These are phyloP conservation scores for Drosophila willistoni DNA, from an alignment of 1,140 invertebrate species.

Conservation along the genomic window DNA sequence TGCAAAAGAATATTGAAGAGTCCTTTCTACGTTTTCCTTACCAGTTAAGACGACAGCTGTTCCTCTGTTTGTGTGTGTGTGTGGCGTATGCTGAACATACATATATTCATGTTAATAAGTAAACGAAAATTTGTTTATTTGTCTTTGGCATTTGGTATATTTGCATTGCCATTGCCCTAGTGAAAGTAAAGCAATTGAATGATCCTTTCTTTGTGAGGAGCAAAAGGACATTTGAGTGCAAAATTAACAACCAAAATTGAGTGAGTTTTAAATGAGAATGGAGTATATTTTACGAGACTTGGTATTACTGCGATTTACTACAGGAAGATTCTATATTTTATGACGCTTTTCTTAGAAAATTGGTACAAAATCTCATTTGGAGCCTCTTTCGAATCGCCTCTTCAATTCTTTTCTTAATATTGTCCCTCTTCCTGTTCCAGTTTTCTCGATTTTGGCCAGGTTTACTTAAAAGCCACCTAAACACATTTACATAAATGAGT, in stretches of 20 bases:
- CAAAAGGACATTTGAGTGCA: background rate
- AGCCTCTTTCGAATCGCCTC: no score
- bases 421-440: no score
- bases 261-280: background rate
- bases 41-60: conserved; percentile 50
- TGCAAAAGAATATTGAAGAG: conserved; percentile 51
- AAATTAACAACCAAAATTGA: background rate
- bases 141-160: conserved; percentile 22
- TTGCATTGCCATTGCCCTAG: conserved; percentile 40
- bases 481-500: no score
- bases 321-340: no score
- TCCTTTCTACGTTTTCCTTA: conserved; percentile 10
- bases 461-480: no score
- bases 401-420: no score
- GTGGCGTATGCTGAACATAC: conserved; percentile 49
- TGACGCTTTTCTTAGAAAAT: no score
- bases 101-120: conserved; percentile 14
- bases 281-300: background rate
- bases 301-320: no score
- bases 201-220: background rate
- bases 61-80: background rate
- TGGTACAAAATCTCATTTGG: no score
- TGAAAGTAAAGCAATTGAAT: conserved; percentile 43
- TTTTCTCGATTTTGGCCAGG: no score
- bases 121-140: conserved; percentile 40